Conservation (phyloP, 2,113 vertebrate species). For the Prionailurus bengalensis region DNA sequence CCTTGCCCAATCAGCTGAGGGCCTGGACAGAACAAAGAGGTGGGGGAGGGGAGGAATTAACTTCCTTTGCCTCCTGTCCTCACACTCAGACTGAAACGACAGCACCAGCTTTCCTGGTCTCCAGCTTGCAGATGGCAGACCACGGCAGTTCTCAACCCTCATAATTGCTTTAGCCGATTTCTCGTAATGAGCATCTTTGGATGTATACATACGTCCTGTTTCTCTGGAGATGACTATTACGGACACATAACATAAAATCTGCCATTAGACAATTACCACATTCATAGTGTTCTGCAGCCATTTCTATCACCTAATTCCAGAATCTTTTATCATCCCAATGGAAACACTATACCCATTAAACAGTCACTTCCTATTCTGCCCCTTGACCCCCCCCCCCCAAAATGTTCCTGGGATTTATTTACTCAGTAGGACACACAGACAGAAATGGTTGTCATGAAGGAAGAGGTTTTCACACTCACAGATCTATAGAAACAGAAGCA, state of each 20-base stretch:
- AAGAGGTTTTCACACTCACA: background rate
- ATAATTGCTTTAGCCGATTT: rapidly evolving
- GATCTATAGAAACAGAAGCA: too few species aligned
- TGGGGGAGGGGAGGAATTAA: too few species aligned
- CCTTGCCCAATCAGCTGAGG: rapidly evolving
- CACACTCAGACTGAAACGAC: background rate
- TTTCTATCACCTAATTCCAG: rapidly evolving
- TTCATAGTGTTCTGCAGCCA: background rate
- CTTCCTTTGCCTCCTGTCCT: background rate
- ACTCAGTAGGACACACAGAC: background rate
- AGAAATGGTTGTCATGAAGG: background rate
- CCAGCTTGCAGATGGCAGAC: too few species aligned
- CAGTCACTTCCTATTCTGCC: background rate
- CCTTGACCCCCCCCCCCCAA: too few species aligned
- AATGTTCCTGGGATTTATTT: background rate
- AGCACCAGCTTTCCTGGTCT: too few species aligned
- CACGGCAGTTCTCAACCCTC: background rate
- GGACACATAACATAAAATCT: rapidly evolving
- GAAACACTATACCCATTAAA: rapidly evolving
- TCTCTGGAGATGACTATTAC: background rate
- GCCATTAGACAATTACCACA: rapidly evolving
- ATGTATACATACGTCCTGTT: background rate
- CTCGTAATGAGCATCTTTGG: background rate
- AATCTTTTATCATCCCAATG: too few species aligned
- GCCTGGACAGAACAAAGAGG: background rate